These are phyloP conservation scores for Chelon auratus DNA, from an alignment of 2,797 vertebrate species.

Conservation along the genomic window DNA sequence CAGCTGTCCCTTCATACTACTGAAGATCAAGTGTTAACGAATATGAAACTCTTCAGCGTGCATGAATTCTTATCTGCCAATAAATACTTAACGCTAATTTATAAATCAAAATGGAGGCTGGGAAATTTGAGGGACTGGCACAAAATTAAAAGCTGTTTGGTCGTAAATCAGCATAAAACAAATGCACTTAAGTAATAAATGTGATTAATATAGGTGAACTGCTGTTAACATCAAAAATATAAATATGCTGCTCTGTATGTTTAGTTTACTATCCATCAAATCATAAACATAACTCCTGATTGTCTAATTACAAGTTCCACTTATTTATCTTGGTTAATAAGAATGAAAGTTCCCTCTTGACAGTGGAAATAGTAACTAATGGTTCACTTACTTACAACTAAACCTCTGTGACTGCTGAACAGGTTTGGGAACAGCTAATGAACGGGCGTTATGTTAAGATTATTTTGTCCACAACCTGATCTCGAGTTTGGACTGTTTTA, in stretches of 20 bases:
- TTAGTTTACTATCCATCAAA: neutral
- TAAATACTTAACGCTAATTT: neutral
- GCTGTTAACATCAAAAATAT: too few relatives aligned
- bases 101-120: neutral
- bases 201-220: too few relatives aligned
- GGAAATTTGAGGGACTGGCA: too few relatives aligned
- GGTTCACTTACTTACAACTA: neutral
- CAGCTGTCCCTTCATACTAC: neutral
- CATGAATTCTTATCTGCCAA: neutral
- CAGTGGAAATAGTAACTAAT: neutral
- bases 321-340: neutral
- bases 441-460: neutral
- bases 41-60: neutral
- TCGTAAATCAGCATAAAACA: too few relatives aligned
- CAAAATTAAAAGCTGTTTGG: too few relatives aligned
- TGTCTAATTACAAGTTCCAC: too few relatives aligned
- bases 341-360: neutral
- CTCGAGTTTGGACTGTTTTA: too few relatives aligned
- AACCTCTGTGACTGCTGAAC: neutral
- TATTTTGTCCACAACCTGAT: too few relatives aligned
- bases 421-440: too few relatives aligned
- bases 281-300: neutral
- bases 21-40: neutral
- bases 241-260: too few relatives aligned
- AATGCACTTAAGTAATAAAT: too few relatives aligned